Evolutionary conservation across 2,888 invertebrate species (phyloP).

Genomic region (Merodon equestris): DNA sequence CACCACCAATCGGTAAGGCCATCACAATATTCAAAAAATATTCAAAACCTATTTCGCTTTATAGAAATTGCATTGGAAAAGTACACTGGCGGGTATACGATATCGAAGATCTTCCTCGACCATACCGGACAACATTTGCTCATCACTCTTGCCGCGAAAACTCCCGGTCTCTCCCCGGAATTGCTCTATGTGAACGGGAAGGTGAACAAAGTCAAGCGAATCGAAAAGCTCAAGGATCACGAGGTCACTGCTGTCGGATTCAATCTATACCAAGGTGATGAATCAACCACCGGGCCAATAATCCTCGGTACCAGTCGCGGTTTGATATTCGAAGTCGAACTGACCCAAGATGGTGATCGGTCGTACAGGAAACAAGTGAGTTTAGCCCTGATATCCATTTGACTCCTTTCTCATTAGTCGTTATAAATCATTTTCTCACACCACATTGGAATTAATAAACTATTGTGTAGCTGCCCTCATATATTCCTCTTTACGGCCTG

Average conservation of each 20-base stretch:
- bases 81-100: constrained; percentile 75
- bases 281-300: constrained; percentile 88
- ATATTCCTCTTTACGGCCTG: constrained; percentile 86
- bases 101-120: constrained; percentile 82
- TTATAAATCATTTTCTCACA: constrained; percentile 60
- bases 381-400: neutral
- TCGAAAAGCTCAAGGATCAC: constrained; percentile 81
- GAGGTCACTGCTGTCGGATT: constrained; percentile 95
- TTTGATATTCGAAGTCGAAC: constrained; percentile 93
- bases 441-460: constrained; percentile 12
- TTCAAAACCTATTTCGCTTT: neutral
- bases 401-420: constrained; percentile 22
- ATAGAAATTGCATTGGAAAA: constrained; percentile 76
- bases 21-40: neutral
- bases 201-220: constrained; percentile 85
- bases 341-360: constrained; percentile 89
- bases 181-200: constrained; percentile 89
- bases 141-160: constrained; percentile 83
- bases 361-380: constrained; percentile 92
- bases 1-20: constrained; percentile 88
- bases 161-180: constrained; percentile 82
- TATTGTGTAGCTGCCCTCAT: constrained; percentile 84
- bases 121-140: constrained; percentile 92
- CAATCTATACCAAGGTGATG: constrained; percentile 87
- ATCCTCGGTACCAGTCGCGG: constrained; percentile 94